Percentiles rank a stretch among this genome's conserved stretches.
Evolutionary conservation across 2,797 vertebrate genomes (phyloP).

Genomic region (Xenopus petersii): DNA sequence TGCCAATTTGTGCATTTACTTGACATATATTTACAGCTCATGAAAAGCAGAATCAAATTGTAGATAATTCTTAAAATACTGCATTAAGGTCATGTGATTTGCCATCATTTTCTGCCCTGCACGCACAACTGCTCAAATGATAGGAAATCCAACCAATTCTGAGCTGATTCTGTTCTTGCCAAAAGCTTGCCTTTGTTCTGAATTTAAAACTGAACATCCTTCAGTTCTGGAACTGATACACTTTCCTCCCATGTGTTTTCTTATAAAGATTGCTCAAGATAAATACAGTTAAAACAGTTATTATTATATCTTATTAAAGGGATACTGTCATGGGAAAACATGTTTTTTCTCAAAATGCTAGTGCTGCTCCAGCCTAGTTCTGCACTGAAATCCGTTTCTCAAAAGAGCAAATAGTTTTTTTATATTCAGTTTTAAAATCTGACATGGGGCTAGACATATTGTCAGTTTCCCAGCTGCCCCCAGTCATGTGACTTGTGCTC

Average conservation of each 20-base stretch:
- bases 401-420: too few species aligned
- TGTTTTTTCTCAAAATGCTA: too few species aligned
- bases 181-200: slow-evolving; percentile 37
- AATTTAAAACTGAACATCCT: slow-evolving; percentile 30
- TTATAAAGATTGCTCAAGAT: slow-evolving; percentile 15
- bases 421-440: too few species aligned
- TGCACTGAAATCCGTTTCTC: too few species aligned
- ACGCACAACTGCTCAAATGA: slow-evolving; percentile 7
- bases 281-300: not conserved
- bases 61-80: slow-evolving; percentile 30
- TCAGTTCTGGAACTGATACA: slow-evolving; percentile 35
- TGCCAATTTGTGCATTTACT: slow-evolving; percentile 33
- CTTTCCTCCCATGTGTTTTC: slow-evolving; percentile 3
- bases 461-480: too few species aligned
- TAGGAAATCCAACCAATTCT: slow-evolving; percentile 24
- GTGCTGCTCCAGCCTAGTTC: too few species aligned
- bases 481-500: too few species aligned
- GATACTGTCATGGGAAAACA: too few species aligned
- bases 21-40: slow-evolving; percentile 17
- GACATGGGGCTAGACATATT: too few species aligned
- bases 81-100: slow-evolving; percentile 24
- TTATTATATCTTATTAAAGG: too few species aligned
- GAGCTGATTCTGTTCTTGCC: slow-evolving; percentile 26
- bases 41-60: not conserved
- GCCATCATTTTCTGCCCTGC: slow-evolving; percentile 22